Base-by-base conservation (phyloP, 2,888 invertebrate genomes). In the Liposcelis brunnea region DNA sequence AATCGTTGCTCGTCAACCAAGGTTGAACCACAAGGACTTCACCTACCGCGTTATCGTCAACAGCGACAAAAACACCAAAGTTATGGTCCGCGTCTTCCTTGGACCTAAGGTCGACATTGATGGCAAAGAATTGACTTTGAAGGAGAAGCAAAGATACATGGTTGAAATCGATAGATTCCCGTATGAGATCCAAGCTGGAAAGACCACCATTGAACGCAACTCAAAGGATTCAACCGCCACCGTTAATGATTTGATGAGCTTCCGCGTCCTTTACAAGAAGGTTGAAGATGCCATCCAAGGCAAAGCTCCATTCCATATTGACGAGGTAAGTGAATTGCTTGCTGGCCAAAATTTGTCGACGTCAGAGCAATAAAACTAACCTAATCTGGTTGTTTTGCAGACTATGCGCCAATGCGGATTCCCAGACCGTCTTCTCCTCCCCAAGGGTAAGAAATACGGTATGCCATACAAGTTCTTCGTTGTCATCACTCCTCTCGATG, bases 351-450 rank as follows among this genome's bases (percentile, higher is more conserved):
- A 37, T 14, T n/a, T n/a, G n/a, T n/a, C n/a, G n/a, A n/a, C n/a
- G n/a, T n/a, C n/a, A n/a, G n/a, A n/a, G n/a, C n/a, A n/a, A n/a
- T n/a, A n/a, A n/a, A n/a, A n/a, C n/a, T n/a, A n/a, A n/a, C n/a
- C n/a, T n/a, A n/a, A n/a, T n/a, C n/a, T n/a, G n/a, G n/a, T n/a
- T n/a, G n/a, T n/a, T n/a, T n/a, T n/a, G n/a, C n/a, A n/a, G 6
- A n/a, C 6, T 26, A 21, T 19, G 38, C 16, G 38, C 16, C 16
- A 15, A 18, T 19, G 15, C 16, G 11, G 77, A 43, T 79, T 77
- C 69, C 83, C 84, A 2, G 68, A 72, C 19, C 75, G 80, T 53
- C 65, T 82, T 36, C 58, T 82, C 34, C 63, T 85, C 44, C 84
- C 85, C 35, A 79, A 67, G 55, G 85, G 85, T 57, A 71, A 61